Evolutionary conservation across 2,797 vertebrate genomes (phyloP).

Genomic region (Dendrocincla fuliginosa): DNA sequence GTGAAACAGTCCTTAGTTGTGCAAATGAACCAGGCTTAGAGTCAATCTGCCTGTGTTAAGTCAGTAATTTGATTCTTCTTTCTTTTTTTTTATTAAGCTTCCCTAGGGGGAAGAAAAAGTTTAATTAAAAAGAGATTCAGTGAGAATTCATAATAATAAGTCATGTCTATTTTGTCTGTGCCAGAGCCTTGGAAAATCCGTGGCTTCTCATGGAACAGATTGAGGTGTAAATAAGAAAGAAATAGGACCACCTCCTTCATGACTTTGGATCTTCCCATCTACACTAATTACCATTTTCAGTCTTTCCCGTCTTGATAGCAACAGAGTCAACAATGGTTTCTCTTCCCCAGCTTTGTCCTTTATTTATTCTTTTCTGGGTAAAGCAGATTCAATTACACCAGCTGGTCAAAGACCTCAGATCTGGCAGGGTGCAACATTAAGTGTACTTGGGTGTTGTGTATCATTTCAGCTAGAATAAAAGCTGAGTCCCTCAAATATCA

Average conservation of each 20-base stretch:
- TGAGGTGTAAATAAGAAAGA: neutral
- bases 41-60: neutral
- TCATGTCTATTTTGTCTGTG: neutral
- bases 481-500: neutral
- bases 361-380: neutral
- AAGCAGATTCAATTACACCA: neutral
- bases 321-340: neutral
- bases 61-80: neutral
- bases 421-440: neutral
- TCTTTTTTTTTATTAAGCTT: neutral
- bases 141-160: neutral
- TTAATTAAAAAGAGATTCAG: conserved; percentile 46
- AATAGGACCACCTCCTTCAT: neutral
- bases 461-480: neutral
- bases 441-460: neutral
- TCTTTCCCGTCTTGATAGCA: neutral
- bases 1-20: neutral
- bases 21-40: neutral
- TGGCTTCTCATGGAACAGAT: neutral
- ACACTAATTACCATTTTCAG: neutral
- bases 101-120: neutral
- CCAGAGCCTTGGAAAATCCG: neutral
- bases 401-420: neutral
- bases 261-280: neutral
- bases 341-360: neutral